Conservation (phyloP, 2,888 invertebrate species). For the Caenorhabditis virilis region DNA sequence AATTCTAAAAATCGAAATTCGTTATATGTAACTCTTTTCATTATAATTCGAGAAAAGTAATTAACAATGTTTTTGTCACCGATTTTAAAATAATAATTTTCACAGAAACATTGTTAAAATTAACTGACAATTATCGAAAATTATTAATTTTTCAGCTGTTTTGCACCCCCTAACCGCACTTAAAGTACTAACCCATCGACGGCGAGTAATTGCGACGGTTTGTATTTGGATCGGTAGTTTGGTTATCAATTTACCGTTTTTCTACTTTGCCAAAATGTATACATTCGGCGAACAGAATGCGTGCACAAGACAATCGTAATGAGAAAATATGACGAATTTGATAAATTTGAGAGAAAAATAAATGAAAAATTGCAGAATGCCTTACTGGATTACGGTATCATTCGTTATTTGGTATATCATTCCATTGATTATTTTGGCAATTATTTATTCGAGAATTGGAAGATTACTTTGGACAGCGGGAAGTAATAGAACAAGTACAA, state of each 20-base stretch:
- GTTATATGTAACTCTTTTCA: too few relatives aligned
- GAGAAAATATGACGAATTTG: too few relatives aligned
- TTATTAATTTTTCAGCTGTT: conserved; percentile 37
- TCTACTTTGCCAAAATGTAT: conserved; percentile 42
- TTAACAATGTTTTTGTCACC: too few relatives aligned
- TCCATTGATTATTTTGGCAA: conserved; percentile 80
- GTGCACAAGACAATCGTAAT: conserved; percentile 30
- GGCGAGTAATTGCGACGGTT: conserved; percentile 49
- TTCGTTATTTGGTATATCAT: conserved; percentile 82
- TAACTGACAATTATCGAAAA: too few relatives aligned
- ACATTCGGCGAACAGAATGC: conserved; percentile 25
- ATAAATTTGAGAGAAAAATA: conserved; percentile 1
- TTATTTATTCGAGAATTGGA: conserved; percentile 83
- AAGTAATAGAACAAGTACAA: conserved; percentile 30
- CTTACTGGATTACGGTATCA: conserved; percentile 73
- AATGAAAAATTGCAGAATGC: conserved; percentile 24
- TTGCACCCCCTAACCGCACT: conserved; percentile 49
- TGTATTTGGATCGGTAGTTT: conserved; percentile 53
- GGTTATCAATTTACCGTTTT: conserved; percentile 49
- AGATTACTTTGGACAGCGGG: conserved; percentile 77
- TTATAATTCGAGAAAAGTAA: too few relatives aligned
- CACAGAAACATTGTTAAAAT: too few relatives aligned
- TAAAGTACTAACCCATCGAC: conserved; percentile 56
- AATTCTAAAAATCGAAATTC: too few relatives aligned
- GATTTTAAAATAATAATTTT: too few relatives aligned